Percentiles rank a stretch among this genome's conserved stretches.
These are phyloP conservation scores for Andrena dorsata DNA, from an alignment of 2,888 invertebrate genomes.

Conservation along the genomic window DNA sequence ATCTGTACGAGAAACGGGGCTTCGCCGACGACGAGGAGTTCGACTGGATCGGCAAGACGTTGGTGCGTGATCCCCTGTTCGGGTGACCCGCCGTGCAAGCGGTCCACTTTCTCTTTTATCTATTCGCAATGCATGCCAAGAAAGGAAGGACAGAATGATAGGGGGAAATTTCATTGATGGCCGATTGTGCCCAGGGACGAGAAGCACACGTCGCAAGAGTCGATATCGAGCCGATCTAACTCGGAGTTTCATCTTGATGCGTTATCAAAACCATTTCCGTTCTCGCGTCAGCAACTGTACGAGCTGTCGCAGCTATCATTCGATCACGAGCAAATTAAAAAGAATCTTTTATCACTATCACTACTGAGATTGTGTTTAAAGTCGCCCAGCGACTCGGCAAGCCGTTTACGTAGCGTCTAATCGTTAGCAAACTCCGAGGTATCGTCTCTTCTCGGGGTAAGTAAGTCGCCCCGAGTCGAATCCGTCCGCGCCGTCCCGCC, in stretches of 20 bases:
- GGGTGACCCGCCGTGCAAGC: slow-evolving; percentile 34
- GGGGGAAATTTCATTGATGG: slow-evolving; percentile 26
- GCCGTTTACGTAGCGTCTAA: background rate
- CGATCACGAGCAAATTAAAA: slow-evolving; percentile 39
- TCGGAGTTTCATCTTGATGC: slow-evolving; percentile 5
- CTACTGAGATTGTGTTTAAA: background rate
- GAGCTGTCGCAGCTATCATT: slow-evolving; percentile 4
- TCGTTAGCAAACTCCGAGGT: slow-evolving; percentile 36
- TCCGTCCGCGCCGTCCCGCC: background rate
- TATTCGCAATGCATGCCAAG: slow-evolving; percentile 44
- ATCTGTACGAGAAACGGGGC: slow-evolving; percentile 94
- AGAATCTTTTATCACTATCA: background rate
- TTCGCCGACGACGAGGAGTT: slow-evolving; percentile 96
- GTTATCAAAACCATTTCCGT: background rate
- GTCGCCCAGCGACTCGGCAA: background rate
- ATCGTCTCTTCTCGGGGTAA: slow-evolving; percentile 58
- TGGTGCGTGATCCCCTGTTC: slow-evolving; percentile 84
- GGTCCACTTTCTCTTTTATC: slow-evolving; percentile 37
- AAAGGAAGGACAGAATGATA: slow-evolving; percentile 36
- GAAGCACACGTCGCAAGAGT: slow-evolving; percentile 53
- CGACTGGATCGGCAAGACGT: slow-evolving; percentile 96
- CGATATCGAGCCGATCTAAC: slow-evolving; percentile 42
- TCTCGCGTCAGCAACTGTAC: slow-evolving; percentile 16
- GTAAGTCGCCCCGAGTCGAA: slow-evolving; percentile 40
- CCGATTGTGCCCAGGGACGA: slow-evolving; percentile 39